Evolutionary conservation across 2,113 vertebrate genomes (phyloP).

Genomic region (Cercopithecus mona): DNA sequence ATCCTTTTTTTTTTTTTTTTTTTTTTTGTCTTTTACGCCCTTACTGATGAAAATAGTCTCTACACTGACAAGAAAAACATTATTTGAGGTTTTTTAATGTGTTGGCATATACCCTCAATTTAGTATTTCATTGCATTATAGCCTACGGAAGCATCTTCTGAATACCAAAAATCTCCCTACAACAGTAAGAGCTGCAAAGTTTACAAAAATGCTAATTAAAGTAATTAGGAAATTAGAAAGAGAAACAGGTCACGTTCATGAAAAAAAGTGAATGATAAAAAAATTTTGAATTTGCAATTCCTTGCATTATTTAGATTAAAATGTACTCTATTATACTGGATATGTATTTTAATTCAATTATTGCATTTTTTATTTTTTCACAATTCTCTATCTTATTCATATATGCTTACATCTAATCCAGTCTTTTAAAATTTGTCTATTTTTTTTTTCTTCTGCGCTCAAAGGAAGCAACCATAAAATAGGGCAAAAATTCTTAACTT

Average conservation of each 20-base stretch:
- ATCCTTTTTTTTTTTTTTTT: not conserved
- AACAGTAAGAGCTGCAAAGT: not conserved
- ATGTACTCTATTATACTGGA: not conserved
- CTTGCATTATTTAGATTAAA: not conserved
- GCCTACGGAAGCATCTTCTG: not conserved
- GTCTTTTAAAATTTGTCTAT: not conserved
- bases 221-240: not conserved
- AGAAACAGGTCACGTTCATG: not conserved
- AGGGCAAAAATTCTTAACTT: not conserved
- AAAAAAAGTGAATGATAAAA: not conserved
- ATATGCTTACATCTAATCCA: not conserved
- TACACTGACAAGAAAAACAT: not conserved
- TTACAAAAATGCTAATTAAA: slow-evolving; percentile 11
- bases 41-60: not conserved
- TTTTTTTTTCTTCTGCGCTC: not conserved
- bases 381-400: not conserved
- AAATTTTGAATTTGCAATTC: slow-evolving; percentile 1
- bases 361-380: not conserved
- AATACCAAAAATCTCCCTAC: not conserved
- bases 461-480: not conserved
- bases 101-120: not conserved
- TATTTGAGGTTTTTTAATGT: not conserved
- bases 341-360: not conserved
- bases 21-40: not conserved
- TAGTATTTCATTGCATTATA: not conserved